These are phyloP conservation scores for Acrobasis suavella DNA, from an alignment of 2,888 invertebrate genomes.

Conservation along the genomic window DNA sequence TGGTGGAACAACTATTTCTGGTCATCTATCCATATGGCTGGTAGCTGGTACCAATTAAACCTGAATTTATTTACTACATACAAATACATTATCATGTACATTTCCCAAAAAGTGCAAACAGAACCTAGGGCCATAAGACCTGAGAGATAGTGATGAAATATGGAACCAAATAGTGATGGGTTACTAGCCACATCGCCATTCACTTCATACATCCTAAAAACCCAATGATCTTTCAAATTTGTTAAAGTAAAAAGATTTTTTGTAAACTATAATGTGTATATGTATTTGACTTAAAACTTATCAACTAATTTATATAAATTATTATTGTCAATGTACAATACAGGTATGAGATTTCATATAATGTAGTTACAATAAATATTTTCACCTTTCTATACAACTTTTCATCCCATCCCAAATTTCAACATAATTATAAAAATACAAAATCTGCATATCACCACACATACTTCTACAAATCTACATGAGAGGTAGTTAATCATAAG, in stretches of 20 bases:
- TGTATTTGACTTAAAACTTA: slow-evolving; percentile 17
- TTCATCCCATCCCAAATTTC: background rate
- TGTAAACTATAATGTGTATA: slow-evolving; percentile 26
- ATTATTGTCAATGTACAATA: slow-evolving; percentile 23
- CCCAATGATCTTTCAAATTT: too few relatives aligned
- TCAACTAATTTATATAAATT: slow-evolving; percentile 13
- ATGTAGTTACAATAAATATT: slow-evolving; percentile 13
- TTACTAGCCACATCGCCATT: too few relatives aligned
- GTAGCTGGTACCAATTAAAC: too few relatives aligned
- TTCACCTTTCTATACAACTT: background rate
- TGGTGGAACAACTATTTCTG: too few relatives aligned
- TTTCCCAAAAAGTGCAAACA: too few relatives aligned
- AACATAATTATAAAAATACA: slow-evolving; percentile 11
- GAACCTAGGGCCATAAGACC: too few relatives aligned
- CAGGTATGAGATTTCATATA: slow-evolving; percentile 19
- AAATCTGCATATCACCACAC: slow-evolving; percentile 4
- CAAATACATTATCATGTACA: too few relatives aligned
- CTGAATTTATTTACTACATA: too few relatives aligned
- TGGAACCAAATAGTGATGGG: too few relatives aligned
- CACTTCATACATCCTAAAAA: too few relatives aligned
- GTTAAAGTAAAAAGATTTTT: background rate
- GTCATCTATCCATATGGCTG: too few relatives aligned
- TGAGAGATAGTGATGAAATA: too few relatives aligned
- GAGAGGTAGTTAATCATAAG: slow-evolving; percentile 29
- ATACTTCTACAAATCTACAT: slow-evolving; percentile 15